These are phyloP conservation scores for Rynchops niger DNA, from an alignment of 2,113 vertebrate species.

Conservation along the genomic window DNA sequence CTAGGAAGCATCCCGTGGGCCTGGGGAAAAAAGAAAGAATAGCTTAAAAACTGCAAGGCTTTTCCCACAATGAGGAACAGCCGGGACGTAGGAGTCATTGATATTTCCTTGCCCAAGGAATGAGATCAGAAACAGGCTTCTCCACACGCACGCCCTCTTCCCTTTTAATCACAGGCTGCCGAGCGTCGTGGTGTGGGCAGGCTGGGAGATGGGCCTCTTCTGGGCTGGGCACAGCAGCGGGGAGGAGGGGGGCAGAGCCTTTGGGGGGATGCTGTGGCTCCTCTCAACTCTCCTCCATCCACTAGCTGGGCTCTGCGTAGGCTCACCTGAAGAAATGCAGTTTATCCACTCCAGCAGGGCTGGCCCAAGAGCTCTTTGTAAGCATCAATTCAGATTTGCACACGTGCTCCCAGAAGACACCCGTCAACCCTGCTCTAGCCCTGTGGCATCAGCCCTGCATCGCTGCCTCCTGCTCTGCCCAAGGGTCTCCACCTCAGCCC, in stretches of 20 bases:
- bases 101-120: slow-evolving; percentile 7
- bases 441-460: not conserved
- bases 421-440: not conserved
- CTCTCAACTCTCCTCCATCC: not conserved
- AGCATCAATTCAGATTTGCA: not conserved
- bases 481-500: not conserved
- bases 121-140: not conserved
- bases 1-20: not conserved
- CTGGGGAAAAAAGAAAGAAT: not conserved
- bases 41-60: not conserved
- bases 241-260: not conserved
- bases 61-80: slow-evolving; percentile 28
- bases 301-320: not conserved
- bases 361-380: not conserved
- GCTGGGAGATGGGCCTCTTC: not conserved
- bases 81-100: slow-evolving; percentile 41
- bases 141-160: not conserved
- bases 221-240: not conserved
- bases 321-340: not conserved
- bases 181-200: not conserved
- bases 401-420: not conserved
- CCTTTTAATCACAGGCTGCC: not conserved
- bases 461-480: not conserved
- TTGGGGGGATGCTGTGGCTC: not conserved
- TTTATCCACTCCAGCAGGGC: not conserved